Conservation (phyloP, 2,113 vertebrate species). For the Peucedramus taeniatus region DNA sequence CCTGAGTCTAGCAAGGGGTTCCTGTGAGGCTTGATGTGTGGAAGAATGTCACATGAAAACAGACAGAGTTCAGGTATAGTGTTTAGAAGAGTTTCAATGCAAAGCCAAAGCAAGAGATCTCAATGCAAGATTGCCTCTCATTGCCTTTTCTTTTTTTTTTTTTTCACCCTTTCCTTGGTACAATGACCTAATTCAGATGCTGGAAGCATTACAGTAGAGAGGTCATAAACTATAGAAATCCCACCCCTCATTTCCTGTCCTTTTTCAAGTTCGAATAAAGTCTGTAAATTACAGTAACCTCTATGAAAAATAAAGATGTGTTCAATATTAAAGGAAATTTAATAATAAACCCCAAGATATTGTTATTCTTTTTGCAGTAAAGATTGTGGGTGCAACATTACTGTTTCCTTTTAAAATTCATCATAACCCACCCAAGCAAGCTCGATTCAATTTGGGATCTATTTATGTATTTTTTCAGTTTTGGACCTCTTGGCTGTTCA, state of each 20-base stretch:
- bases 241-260: background rate
- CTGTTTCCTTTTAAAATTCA: background rate
- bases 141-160: too few relatives aligned
- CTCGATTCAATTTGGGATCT: background rate
- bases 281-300: background rate
- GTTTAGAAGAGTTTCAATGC: background rate
- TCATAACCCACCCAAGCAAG: background rate
- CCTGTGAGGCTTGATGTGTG: background rate
- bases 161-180: background rate
- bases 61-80: background rate
- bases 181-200: background rate
- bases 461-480: background rate
- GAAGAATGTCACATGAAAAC: background rate
- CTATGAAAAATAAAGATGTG: background rate
- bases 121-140: background rate
- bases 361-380: background rate
- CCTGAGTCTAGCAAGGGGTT: background rate
- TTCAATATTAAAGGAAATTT: background rate
- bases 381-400: background rate
- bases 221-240: background rate
- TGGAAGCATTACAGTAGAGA: background rate
- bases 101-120: background rate
- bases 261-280: background rate
- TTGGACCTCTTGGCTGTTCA: background rate
- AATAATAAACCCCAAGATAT: background rate